Base-by-base conservation (phyloP, 2,797 vertebrate species). In the Pseudochirops cupreus region DNA sequence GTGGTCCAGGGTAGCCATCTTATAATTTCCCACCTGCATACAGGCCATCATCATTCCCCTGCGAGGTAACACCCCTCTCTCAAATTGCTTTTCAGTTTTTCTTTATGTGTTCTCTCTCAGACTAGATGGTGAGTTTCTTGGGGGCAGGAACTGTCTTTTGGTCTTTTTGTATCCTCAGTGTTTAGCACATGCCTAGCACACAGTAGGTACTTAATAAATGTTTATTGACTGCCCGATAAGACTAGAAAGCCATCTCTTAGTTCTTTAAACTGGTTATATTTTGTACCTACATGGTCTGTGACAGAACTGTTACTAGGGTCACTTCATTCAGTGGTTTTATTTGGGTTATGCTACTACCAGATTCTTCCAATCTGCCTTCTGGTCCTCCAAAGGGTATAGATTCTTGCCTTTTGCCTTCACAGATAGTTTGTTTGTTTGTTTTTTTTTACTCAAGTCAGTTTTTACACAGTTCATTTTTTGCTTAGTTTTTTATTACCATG, bases 401-500 rank as follows among this genome's bases (percentile, higher is more conserved):
- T 4, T 53, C 18, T 3, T 1, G 91, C 31, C 21, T 31, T 46
- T 46, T n/a, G 28, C 21, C 33, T 82, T 0, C 12, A 50, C 57
- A 14, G 9, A 28, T 12, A 31, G 87, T 55, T 54, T 0, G 4
- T 54, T 54, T 53, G 52, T 53, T 53, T 9, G 5, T 53, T 53
- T 9, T 91, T 50, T 74, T 91, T 97, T 26, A 39, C 91, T 91
- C 67, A 91, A 97, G 67, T 74, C 92, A 58, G 93, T 95, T 56
- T 97, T 62, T 94, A 59, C 90, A n/a, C 26, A 91, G 92, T 82
- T 96, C 82, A 28, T 90, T 96, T 97, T 96, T 91, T 67, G 28
- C 89, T 95, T 90, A 90, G 93, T 53, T 94, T 82, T 97, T 94
- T 91, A 96, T 97, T 94, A 59, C 91, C 13, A 55, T 94, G 93